These are phyloP conservation scores for Cherax destructor DNA, from an alignment of 1,140 invertebrate species.

Conservation along the genomic window DNA sequence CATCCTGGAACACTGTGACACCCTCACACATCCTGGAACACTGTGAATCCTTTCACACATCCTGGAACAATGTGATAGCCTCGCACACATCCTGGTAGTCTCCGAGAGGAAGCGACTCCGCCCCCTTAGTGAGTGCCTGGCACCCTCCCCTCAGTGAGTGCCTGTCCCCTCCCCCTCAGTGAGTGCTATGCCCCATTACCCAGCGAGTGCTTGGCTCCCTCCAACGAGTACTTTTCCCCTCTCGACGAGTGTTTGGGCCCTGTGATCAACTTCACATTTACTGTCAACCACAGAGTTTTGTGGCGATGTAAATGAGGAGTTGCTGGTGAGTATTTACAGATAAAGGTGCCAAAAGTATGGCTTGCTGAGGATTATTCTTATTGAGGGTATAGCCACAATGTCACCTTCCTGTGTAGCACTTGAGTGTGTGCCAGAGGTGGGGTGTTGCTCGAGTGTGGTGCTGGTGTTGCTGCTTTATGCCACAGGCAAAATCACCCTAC, in stretches of 20 bases:
- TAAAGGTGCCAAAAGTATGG: background rate
- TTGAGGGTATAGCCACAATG: background rate
- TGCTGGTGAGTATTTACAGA: background rate
- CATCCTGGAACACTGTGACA: no score
- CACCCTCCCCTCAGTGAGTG: no score
- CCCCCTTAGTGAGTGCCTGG: no score
- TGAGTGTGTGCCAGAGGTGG: background rate
- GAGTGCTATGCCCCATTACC: no score
- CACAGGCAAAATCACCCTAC: background rate
- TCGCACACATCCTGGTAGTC: no score
- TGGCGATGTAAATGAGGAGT: background rate
- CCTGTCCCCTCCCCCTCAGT: no score
- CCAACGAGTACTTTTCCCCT: no score
- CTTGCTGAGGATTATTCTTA: background rate
- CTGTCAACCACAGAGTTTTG: background rate
- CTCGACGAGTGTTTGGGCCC: background rate
- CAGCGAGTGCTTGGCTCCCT: no score
- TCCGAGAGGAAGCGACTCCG: no score
- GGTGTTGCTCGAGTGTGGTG: background rate
- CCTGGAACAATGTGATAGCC: no score
- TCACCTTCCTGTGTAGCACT: background rate
- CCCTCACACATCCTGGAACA: no score
- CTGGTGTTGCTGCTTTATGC: background rate
- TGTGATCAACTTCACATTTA: background rate
- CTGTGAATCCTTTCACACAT: no score